Base-by-base conservation (phyloP, 2,113 vertebrate species). In the Seriola dumerili region DNA sequence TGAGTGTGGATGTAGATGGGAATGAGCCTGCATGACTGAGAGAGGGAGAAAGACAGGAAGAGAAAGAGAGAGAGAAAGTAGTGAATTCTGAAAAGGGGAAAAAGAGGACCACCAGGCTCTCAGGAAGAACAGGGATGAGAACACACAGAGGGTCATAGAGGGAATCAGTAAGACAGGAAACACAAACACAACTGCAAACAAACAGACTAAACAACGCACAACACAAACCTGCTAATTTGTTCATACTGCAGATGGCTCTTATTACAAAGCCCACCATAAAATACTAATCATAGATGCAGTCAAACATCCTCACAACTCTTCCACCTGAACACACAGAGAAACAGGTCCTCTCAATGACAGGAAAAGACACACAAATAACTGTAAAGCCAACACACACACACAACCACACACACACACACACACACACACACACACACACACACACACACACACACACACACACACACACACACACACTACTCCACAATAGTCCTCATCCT, bases 71-170 rank as follows among this genome's bases (percentile, higher is more conserved):
- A 40, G 67, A 72, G 58, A 70, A 84, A 68, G 50, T 42, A 42
- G 59, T 66, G 61, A 86, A 70, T 61, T 79, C 34, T 32, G 19
- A 84, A 85, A 84, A 71, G 29, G 57, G 48, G 23, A 14, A 73
- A 77, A 44, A 23, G 84, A 83, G 77, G 89, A 91, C 90, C 90
- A 90, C 87, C 81, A 34, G 78, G 85, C 65, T 87, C 67, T 77
- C 68, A 80, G 81, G 72, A 88, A 84, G 83, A 84, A 83, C 54
- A 25, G 29, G 50, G 52, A 89, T 46, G 69, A 89, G 80, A 78
- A 86, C 86, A 93, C 81, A 86, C 77, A 84, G 68, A 50, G 52
- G 74, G 72, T 68, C 62, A 80, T 72, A 25, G 72, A 67, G 76
- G 77, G 62, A 44, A 81, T 40, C 52, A 5, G 66, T 6, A 23